These are phyloP conservation scores for Aspidiotus destructor DNA, from an alignment of 2,888 invertebrate species.

Conservation along the genomic window DNA sequence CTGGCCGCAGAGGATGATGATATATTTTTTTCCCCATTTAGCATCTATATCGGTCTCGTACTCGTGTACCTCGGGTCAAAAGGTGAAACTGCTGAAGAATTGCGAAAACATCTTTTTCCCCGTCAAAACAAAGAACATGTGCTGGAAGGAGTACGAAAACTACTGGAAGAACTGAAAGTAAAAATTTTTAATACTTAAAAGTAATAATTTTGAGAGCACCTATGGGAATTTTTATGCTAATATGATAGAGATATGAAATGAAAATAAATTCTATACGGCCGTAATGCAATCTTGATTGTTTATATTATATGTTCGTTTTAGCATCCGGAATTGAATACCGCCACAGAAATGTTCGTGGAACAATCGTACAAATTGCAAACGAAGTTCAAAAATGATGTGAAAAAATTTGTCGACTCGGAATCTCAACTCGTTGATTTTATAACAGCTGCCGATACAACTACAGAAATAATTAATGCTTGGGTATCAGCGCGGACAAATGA, in stretches of 20 bases:
- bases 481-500: conserved; percentile 66
- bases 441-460: conserved; percentile 44
- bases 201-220: no score
- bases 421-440: conserved; percentile 56
- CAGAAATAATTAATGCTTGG: conserved; percentile 65
- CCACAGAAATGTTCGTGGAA: conserved; percentile 62
- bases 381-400: conserved; percentile 50
- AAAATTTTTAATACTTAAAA: conserved; percentile 11
- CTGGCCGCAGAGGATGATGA: conserved; percentile 23
- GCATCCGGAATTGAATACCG: conserved; percentile 50
- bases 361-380: conserved; percentile 47
- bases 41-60: conserved; percentile 46
- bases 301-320: conserved; percentile 20
- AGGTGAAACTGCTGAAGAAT: conserved; percentile 36
- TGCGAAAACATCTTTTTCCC: conserved; percentile 34
- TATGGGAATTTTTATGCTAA: no score
- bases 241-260: no score
- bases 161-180: conserved; percentile 37
- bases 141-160: conserved; percentile 11
- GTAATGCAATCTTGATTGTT: background rate
- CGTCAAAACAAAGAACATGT: conserved; percentile 33
- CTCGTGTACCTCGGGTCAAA: conserved; percentile 39
- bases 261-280: no score
- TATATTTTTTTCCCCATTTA: conserved; percentile 46
- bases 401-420: conserved; percentile 54